Conservation (phyloP, 2,888 invertebrate genomes). For the Lasioglossum pauxillum region DNA sequence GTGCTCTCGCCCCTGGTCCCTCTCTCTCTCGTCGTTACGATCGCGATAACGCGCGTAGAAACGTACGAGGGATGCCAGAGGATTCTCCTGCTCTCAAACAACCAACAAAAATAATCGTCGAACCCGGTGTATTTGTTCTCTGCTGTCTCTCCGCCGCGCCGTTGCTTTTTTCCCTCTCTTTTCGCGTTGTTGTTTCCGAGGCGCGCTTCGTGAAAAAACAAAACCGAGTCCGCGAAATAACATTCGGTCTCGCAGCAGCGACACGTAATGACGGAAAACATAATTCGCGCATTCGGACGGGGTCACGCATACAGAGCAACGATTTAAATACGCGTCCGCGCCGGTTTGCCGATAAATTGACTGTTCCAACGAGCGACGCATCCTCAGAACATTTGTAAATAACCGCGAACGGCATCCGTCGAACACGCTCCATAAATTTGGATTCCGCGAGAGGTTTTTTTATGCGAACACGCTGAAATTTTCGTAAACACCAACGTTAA, state of each 20-base stretch:
- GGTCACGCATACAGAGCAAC: not conserved
- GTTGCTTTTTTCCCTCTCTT: not conserved
- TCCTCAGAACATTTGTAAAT: slow-evolving; percentile 11
- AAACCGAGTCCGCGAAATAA: slow-evolving; percentile 52
- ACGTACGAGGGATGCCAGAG: slow-evolving; percentile 68
- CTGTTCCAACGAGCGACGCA: slow-evolving; percentile 5
- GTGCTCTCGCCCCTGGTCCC: slow-evolving; percentile 25
- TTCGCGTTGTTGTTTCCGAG: not conserved
- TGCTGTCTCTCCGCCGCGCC: slow-evolving; percentile 4
- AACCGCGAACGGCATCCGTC: not conserved
- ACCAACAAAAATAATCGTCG: slow-evolving; percentile 53
- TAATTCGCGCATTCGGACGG: slow-evolving; percentile 55
- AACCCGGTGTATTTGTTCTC: slow-evolving; percentile 56
- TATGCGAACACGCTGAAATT: too few relatives aligned
- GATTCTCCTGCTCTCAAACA: slow-evolving; percentile 35
- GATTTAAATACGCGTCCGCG: slow-evolving; percentile 17
- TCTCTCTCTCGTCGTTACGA: slow-evolving; percentile 62
- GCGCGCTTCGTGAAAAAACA: slow-evolving; percentile 32
- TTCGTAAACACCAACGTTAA: not conserved
- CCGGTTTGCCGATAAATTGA: slow-evolving; percentile 27
- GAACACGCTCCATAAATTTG: not conserved
- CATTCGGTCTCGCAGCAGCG: slow-evolving; percentile 34
- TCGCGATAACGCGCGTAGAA: slow-evolving; percentile 73
- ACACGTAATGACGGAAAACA: slow-evolving; percentile 44
- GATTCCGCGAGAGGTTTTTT: not conserved